Percentiles rank a stretch among this genome's conserved stretches.
Evolutionary conservation across 2,888 invertebrate genomes (phyloP).

Genomic region (Nycteola revayana): DNA sequence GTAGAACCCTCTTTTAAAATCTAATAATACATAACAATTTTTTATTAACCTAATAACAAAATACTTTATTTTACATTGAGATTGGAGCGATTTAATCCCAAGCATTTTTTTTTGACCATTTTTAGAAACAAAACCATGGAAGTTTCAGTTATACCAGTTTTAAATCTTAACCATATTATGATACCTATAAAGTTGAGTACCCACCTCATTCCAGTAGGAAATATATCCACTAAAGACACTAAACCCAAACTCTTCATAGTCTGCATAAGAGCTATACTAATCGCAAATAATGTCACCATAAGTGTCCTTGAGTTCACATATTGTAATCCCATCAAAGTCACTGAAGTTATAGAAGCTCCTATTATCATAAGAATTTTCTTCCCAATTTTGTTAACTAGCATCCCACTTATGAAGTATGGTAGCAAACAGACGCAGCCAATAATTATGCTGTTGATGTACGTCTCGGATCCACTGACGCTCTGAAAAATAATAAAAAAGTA

Average conservation of each 20-base stretch:
- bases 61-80: too few relatives aligned
- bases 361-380: conserved; percentile 45
- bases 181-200: too few relatives aligned
- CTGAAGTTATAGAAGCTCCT: conserved; percentile 33
- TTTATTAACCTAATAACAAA: too few relatives aligned
- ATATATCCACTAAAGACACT: conserved; percentile 43
- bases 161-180: too few relatives aligned
- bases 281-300: conserved; percentile 51
- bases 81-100: too few relatives aligned
- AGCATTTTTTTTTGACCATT: too few relatives aligned
- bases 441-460: conserved; percentile 44
- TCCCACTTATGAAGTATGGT: conserved; percentile 39
- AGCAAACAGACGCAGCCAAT: conserved; percentile 37
- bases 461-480: conserved; percentile 27
- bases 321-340: conserved; percentile 38
- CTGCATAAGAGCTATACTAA: conserved; percentile 44
- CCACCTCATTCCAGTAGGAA: conserved; percentile 55
- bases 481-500: conserved; percentile 4
- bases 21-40: too few relatives aligned
- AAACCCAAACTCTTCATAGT: conserved; percentile 46
- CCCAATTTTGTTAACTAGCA: conserved; percentile 37
- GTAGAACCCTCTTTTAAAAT: too few relatives aligned
- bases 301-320: conserved; percentile 47
- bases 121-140: too few relatives aligned
- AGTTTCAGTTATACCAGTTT: too few relatives aligned